These are phyloP conservation scores for Ovis aries DNA, from an alignment of 2,113 vertebrate species.

Conservation along the genomic window DNA sequence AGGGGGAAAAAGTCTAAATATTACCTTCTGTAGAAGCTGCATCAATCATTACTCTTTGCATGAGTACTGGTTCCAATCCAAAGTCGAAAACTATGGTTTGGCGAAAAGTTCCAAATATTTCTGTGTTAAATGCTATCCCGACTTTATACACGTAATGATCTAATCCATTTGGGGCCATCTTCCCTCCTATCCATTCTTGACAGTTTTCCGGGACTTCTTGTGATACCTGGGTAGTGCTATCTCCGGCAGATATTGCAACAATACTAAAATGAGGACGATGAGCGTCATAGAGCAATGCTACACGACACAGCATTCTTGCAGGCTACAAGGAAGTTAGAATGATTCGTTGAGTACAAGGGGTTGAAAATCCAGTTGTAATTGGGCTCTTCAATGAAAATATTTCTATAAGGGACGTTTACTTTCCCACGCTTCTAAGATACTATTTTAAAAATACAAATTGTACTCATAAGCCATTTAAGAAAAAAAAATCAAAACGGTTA, in stretches of 20 bases:
- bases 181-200: constrained; percentile 95
- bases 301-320: constrained; percentile 91
- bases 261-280: constrained; percentile 98
- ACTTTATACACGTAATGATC: constrained; percentile 97
- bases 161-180: constrained; percentile 91
- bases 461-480: constrained; percentile 17
- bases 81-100: constrained; percentile 99
- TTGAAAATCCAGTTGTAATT: constrained; percentile 42
- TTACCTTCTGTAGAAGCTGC: constrained; percentile 98
- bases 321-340: constrained; percentile 83
- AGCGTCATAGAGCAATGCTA: constrained; percentile 97
- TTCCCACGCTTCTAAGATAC: constrained; percentile 41
- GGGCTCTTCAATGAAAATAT: constrained; percentile 58
- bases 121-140: constrained; percentile 94
- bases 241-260: constrained; percentile 91
- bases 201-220: constrained; percentile 90
- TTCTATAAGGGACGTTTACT: constrained; percentile 38
- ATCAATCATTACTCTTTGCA: constrained; percentile 99
- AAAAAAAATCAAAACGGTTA: background rate
- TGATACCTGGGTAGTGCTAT: constrained; percentile 85
- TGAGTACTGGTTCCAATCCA: constrained; percentile 96
- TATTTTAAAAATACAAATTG: constrained; percentile 47
- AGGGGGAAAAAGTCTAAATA: constrained; percentile 43
- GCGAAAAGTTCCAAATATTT: constrained; percentile 99
- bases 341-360: constrained; percentile 57